Evolutionary conservation across 2,888 invertebrate species (phyloP).

Genomic region (Oxycera nigricornis): DNA sequence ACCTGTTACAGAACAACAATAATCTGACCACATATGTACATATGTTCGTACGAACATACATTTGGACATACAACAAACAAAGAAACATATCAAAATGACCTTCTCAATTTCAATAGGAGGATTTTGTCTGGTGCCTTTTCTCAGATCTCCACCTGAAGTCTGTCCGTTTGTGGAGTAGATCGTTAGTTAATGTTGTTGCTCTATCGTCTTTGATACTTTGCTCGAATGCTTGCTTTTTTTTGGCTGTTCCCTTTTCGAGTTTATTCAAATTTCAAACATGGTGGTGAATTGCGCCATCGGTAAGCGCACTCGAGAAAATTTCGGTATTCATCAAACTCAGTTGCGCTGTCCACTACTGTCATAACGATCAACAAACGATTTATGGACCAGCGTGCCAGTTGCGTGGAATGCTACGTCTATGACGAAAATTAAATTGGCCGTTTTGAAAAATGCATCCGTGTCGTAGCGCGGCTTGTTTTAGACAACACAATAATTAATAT

Average conservation of each 20-base stretch:
- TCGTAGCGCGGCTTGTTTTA: neutral
- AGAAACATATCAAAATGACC: slow-evolving; percentile 43
- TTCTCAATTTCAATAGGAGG: slow-evolving; percentile 43
- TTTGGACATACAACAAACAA: neutral
- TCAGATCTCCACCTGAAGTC: neutral
- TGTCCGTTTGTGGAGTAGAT: neutral
- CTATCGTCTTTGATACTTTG: neutral
- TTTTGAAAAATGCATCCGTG: neutral
- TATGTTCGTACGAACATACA: neutral
- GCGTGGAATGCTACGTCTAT: neutral
- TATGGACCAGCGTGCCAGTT: neutral
- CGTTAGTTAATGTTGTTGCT: neutral
- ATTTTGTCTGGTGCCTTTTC: neutral
- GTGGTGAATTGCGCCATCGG: slow-evolving; percentile 9
- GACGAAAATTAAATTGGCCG: neutral
- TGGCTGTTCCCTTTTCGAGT: neutral
- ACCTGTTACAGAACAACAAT: slow-evolving; percentile 29
- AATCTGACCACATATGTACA: slow-evolving; percentile 16
- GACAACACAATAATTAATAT: neutral
- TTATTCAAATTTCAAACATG: slow-evolving; percentile 8
- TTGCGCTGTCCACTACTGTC: neutral
- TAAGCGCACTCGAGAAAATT: neutral
- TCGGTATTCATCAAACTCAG: neutral
- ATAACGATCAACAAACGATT: no score
- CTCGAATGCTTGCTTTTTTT: neutral